Conservation (phyloP, 2,888 invertebrate species). For the Operophtera brumata region DNA sequence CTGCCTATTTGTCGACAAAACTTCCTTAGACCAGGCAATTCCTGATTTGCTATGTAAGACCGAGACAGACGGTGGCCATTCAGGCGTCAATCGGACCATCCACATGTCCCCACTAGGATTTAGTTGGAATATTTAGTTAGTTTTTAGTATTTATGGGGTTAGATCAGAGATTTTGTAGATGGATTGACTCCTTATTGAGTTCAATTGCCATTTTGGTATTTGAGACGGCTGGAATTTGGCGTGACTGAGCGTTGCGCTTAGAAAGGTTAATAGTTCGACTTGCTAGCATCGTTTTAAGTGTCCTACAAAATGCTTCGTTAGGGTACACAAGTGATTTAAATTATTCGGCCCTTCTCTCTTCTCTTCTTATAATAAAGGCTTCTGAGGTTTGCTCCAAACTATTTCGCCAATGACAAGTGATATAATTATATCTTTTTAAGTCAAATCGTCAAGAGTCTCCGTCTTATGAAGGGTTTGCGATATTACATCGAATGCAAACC, state of each 20-base stretch:
- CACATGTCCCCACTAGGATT: slow-evolving; percentile 9
- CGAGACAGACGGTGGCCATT: slow-evolving; percentile 25
- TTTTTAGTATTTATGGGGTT: slow-evolving; percentile 22
- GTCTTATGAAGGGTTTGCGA: too few species aligned
- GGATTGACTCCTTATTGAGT: slow-evolving; percentile 16
- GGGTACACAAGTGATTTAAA: too few species aligned
- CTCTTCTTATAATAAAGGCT: too few species aligned
- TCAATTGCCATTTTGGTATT: slow-evolving; percentile 9
- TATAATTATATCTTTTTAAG: too few species aligned
- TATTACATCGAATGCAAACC: too few species aligned
- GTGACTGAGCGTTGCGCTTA: not conserved
- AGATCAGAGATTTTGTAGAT: slow-evolving; percentile 23
- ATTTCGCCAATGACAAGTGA: too few species aligned
- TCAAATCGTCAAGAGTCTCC: too few species aligned
- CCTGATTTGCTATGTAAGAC: slow-evolving; percentile 25
- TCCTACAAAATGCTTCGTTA: too few species aligned
- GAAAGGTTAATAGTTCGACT: too few species aligned
- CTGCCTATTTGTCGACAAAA: slow-evolving; percentile 30
- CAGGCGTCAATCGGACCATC: slow-evolving; percentile 30
- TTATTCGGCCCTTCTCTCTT: too few species aligned
- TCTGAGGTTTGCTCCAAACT: too few species aligned
- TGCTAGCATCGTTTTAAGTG: too few species aligned
- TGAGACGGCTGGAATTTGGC: not conserved
- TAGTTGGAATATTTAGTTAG: slow-evolving; percentile 21
- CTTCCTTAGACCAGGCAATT: slow-evolving; percentile 18